Evolutionary conservation across 2,797 vertebrate species (phyloP), one percentile per base, ranked within the genome.

Genomic region (Takifugu rubripes): DNA sequence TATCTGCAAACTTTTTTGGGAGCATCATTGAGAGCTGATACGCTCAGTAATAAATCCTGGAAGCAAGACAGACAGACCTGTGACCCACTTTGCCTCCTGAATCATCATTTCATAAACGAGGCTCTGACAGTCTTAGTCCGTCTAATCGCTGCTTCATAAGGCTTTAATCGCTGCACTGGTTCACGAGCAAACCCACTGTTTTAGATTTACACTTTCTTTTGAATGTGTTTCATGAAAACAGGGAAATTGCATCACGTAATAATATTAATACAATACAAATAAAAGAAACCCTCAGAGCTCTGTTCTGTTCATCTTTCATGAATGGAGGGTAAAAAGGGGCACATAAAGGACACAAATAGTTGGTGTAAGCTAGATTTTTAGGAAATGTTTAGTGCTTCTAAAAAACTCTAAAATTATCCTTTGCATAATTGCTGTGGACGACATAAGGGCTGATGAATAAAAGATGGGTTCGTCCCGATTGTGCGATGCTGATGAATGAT

Each of bases 21-120:
- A 5, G 17, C 40, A 54, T 40, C 36, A 40, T 14, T 14, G 9
- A 40, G 36, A 44, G 49, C 10, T 49, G 0, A 29, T 33, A 12
- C 6, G 0, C 2, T 57, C 1, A 43, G 52, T 49, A 1, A 55
- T 52, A 44, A 46, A 15, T 50, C 25, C 3, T 68, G 33, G 27
- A 46, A 33, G 16, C 42, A 12, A 64, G 25, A 2, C 49, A 14
- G 42, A 61, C 17, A 57, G 8, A 68, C 52, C 56, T 66, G 60
- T 77, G 85, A 79, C 79, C 79, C 59, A 73, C 29, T 79, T 82
- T 62, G 46, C 45, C 56, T 70, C 33, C 70, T 68, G 47, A 70
- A 45, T 68, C 66, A 81, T 77, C 70, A 68, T 75, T 60, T 75
- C n/a, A 77, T 77, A 79, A 83, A 77, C 45, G 43, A 54, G 61